Conservation (phyloP, 2,888 invertebrate genomes). For the Saturnia japonica region DNA sequence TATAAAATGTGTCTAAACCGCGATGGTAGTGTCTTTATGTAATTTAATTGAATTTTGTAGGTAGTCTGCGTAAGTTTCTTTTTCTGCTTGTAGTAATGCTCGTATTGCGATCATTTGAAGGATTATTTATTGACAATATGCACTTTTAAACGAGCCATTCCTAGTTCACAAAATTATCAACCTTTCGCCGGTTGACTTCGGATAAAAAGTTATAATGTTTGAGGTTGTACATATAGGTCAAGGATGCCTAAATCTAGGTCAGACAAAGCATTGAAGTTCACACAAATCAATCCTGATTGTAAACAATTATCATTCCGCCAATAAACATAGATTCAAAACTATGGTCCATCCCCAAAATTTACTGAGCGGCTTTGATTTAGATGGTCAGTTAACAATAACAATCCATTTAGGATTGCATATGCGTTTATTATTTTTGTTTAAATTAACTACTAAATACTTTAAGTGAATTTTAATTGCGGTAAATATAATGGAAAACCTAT, state of each 20-base stretch:
- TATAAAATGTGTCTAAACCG: constrained; percentile 16
- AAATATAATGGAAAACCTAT: neutral
- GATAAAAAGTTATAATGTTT: neutral
- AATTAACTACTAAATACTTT: neutral
- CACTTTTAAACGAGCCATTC: neutral
- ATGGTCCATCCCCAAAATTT: too few relatives aligned
- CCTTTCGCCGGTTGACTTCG: neutral
- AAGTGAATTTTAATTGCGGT: neutral
- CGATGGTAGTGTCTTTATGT: neutral
- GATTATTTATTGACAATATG: neutral
- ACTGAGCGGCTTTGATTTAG: too few relatives aligned
- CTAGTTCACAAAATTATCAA: neutral
- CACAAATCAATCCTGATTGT: too few relatives aligned
- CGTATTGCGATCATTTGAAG: neutral
- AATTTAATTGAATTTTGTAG: neutral
- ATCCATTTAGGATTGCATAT: too few relatives aligned
- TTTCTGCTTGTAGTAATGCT: neutral
- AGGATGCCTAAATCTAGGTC: too few relatives aligned
- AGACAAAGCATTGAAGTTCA: too few relatives aligned
- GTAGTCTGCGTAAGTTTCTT: neutral
- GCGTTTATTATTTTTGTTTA: too few relatives aligned
- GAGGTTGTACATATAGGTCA: neutral
- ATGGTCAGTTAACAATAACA: too few relatives aligned
- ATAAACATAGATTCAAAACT: too few relatives aligned
- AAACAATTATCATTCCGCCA: too few relatives aligned